These are phyloP conservation scores for Teleopsis dalmanni DNA, from an alignment of 1,140 invertebrate species.

Conservation along the genomic window DNA sequence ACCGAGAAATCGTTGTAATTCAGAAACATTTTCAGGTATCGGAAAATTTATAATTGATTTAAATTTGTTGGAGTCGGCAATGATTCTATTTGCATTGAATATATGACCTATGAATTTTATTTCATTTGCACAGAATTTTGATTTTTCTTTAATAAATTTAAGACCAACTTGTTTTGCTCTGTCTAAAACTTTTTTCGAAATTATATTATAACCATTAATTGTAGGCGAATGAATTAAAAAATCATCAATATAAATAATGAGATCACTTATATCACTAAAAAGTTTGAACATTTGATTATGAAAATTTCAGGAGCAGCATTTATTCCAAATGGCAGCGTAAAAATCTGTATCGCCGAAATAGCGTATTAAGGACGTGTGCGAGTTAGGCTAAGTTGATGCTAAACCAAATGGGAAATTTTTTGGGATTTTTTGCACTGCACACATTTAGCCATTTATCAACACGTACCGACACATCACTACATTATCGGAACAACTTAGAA, in stretches of 20 bases:
- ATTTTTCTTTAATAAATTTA: slow-evolving; percentile 7
- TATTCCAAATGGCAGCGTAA: slow-evolving; percentile 44
- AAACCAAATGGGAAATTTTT: too few relatives aligned
- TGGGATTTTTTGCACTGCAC: too few relatives aligned
- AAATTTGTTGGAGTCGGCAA: slow-evolving; percentile 13
- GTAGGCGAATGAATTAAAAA: slow-evolving; percentile 22
- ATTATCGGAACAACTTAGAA: too few relatives aligned
- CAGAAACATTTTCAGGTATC: slow-evolving; percentile 21
- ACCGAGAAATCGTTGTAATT: slow-evolving; percentile 27
- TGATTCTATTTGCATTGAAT: slow-evolving; percentile 10
- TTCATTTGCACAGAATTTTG: slow-evolving; percentile 19
- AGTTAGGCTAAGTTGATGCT: too few relatives aligned
- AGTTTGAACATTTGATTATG: slow-evolving; percentile 25
- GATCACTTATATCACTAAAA: slow-evolving; percentile 27
- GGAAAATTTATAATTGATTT: slow-evolving; percentile 21
- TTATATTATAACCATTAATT: slow-evolving; percentile 25
- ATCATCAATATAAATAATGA: slow-evolving; percentile 38
- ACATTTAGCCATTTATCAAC: too few relatives aligned
- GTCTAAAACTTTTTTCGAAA: slow-evolving; percentile 25
- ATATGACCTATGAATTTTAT: slow-evolving; percentile 32
- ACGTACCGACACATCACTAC: too few relatives aligned
- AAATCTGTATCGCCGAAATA: slow-evolving; percentile 29
- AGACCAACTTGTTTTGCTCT: slow-evolving; percentile 7
- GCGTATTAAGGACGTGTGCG: slow-evolving; percentile 20
- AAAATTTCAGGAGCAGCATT: slow-evolving; percentile 38